Evolutionary conservation across 2,797 vertebrate species (phyloP).

Genomic region (Syncerus caffer): DNA sequence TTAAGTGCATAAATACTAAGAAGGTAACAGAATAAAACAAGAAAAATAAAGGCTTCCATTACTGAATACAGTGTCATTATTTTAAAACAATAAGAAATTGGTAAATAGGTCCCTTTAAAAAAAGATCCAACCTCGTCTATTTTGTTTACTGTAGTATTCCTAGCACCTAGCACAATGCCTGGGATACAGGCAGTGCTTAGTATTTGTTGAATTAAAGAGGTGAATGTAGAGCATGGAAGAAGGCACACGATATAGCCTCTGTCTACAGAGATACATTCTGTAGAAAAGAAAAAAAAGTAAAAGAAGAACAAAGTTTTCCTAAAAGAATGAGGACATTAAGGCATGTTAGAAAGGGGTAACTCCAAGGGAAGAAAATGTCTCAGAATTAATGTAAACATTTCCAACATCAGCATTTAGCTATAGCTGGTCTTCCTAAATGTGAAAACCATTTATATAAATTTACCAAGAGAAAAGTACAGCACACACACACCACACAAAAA

Average conservation of each 20-base stretch:
- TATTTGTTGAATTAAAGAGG: not conserved
- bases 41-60: not conserved
- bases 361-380: not conserved
- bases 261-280: not conserved
- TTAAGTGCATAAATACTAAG: not conserved
- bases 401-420: not conserved
- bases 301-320: not conserved
- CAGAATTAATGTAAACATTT: not conserved
- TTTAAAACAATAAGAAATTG: not conserved
- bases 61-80: not conserved
- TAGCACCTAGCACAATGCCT: not conserved
- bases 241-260: not conserved
- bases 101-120: not conserved
- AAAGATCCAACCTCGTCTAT: not conserved
- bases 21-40: constrained; percentile 23
- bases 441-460: not conserved
- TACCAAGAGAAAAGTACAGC: not conserved
- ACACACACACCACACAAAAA: not conserved
- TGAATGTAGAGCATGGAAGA: not conserved
- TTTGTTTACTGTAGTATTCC: not conserved
- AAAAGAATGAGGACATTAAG: not conserved
- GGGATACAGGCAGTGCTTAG: not conserved
- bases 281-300: not conserved
- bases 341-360: not conserved
- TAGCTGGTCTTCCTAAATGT: not conserved